Base-by-base conservation (phyloP, 2,888 invertebrate genomes). In the Latrodectus elegans region DNA sequence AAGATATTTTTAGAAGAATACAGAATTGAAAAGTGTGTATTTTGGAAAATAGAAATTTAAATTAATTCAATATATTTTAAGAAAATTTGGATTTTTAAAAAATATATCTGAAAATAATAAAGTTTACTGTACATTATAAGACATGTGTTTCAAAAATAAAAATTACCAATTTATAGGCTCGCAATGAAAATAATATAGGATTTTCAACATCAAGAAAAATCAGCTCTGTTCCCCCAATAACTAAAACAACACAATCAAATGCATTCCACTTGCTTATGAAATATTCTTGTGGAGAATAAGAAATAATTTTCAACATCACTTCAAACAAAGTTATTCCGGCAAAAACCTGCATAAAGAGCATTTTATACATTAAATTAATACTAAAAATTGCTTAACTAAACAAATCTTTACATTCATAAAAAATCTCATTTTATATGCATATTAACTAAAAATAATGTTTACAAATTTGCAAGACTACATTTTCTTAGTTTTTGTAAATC, bases 231-330 rank as follows among this genome's bases (percentile, higher is more conserved):
- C 87, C 87, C n/a, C 74, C 87, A 74, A 83, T 74, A 17, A 88
- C 70, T 64, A 88, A 83, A 74, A 88, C 77, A 73, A 74, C 22
- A 64, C 73, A 88, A 74, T 88, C 87, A 74, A 88, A 88, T 15
- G 87, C 78, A 88, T 88, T 83, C 87, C 87, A 88, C 74, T 88
- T 88, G 17, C 82, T 82, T 68, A 49, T 73, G 17, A 88, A 83
- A 17, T 74, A 88, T 68, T 83, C 74, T 22, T 60, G 51, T 22
- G 82, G 82, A 38, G 82, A 68, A 52, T 73, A 88, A 14, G 82
- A 73, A 12, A 82, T 88, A 15, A 83, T 60, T 78, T 88, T 88
- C 38, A 88, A 74, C 55, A 70, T 14, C 26, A 78, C 74, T 78
- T 88, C 87, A 12, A 78, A 22, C n/a, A 82, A 70, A 17, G 82